These are phyloP conservation scores for Zonitis immaculata DNA, from an alignment of 2,888 invertebrate species.

Conservation along the genomic window DNA sequence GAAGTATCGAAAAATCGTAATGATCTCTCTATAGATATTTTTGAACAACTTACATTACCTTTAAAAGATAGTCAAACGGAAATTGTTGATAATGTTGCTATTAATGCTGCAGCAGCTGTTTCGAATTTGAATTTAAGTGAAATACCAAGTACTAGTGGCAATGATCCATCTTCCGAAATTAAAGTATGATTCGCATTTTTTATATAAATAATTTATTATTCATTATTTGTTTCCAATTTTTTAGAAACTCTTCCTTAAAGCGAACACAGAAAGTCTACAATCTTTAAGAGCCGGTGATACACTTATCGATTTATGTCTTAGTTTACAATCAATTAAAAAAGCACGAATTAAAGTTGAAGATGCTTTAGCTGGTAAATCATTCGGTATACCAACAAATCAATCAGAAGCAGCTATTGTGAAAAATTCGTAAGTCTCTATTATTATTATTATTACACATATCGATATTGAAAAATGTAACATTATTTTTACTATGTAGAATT, in stretches of 20 bases:
- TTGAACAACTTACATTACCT: constrained; percentile 69
- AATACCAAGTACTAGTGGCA: constrained; percentile 39
- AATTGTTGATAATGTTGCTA: constrained; percentile 41
- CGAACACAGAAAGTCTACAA: constrained; percentile 74
- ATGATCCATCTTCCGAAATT: constrained; percentile 48
- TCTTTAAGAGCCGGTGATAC: constrained; percentile 77
- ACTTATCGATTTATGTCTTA: constrained; percentile 75
- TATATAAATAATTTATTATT: not conserved
- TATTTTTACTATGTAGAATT: constrained; percentile 54
- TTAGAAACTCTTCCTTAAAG: constrained; percentile 72
- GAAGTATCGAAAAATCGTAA: constrained; percentile 60
- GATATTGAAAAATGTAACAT: too few relatives aligned
- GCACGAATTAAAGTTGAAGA: constrained; percentile 61
- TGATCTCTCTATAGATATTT: constrained; percentile 66
- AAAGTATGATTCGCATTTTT: constrained; percentile 42
- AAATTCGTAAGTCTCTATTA: constrained; percentile 56
- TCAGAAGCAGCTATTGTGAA: constrained; percentile 66
- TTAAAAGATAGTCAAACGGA: constrained; percentile 54
- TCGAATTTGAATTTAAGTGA: constrained; percentile 31
- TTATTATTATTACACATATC: too few relatives aligned
- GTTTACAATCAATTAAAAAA: constrained; percentile 64
- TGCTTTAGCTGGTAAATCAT: constrained; percentile 62
- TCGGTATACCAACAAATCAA: constrained; percentile 62
- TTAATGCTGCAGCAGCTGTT: constrained; percentile 46
- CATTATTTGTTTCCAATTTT: constrained; percentile 27